Conservation (phyloP, 2,113 vertebrate species). For the Origma solitaria region DNA sequence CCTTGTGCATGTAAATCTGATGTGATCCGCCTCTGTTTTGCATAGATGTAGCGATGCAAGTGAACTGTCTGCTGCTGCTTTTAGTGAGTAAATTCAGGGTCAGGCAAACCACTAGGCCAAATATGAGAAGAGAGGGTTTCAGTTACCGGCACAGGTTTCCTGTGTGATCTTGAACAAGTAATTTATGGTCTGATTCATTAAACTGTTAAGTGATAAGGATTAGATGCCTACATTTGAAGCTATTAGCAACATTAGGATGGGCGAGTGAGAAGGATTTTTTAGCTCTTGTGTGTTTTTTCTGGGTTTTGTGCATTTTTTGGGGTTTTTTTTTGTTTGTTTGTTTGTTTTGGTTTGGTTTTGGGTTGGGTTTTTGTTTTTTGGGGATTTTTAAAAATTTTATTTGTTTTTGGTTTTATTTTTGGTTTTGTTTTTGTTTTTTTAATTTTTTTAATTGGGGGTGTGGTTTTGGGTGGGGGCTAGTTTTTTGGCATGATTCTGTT, state of each 20-base stretch:
- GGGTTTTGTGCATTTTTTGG: not conserved
- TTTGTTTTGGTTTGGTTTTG: not conserved
- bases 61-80: not conserved
- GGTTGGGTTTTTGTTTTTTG: not conserved
- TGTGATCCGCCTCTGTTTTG: not conserved
- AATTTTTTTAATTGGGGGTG: not conserved
- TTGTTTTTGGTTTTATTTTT: not conserved
- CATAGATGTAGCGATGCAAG: not conserved
- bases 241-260: not conserved
- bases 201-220: not conserved
- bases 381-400: too few relatives aligned
- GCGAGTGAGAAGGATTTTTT: not conserved
- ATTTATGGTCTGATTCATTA: not conserved
- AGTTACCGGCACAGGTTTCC: not conserved
- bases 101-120: not conserved
- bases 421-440: not conserved
- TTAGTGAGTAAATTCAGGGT: not conserved
- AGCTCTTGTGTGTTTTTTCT: not conserved
- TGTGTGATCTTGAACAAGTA: not conserved
- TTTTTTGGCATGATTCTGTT: not conserved
- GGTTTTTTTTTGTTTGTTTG: too few relatives aligned
- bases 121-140: not conserved
- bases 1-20: not conserved
- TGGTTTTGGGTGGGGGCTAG: accelerated
- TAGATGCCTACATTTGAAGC: not conserved